phyloP scores from a whole-genome alignment of 2,113 vertebrate genomes.

The Brachyhypopomus occidentalis region DNA sequence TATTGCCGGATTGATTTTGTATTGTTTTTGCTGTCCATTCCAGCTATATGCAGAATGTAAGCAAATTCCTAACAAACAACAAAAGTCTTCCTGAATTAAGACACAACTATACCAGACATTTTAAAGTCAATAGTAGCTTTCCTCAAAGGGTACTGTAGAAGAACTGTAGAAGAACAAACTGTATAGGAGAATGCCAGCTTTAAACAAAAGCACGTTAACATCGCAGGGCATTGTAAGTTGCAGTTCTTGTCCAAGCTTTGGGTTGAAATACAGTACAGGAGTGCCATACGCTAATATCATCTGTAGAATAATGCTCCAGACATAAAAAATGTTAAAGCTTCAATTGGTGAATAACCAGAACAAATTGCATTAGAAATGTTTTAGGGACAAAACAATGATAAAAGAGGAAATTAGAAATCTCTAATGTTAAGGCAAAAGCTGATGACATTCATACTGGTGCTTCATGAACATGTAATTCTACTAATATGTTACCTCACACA shows the following conservation, averaged over 20 bases:
- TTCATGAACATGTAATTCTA: conserved; percentile 6
- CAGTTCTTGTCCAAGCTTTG: background rate
- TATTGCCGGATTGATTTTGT: background rate
- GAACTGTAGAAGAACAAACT: background rate
- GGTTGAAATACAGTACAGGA: conserved; percentile 33
- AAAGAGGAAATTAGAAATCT: background rate
- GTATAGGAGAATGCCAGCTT: background rate
- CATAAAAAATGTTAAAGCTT: background rate
- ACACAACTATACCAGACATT: background rate
- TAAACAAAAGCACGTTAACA: background rate
- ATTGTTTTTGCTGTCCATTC: background rate
- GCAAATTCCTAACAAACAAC: background rate
- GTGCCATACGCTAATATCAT: background rate
- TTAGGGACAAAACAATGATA: background rate
- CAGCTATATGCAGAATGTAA: background rate
- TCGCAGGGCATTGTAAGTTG: background rate
- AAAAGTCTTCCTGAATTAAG: background rate
- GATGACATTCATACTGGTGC: conserved; percentile 25
- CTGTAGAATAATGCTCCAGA: background rate
- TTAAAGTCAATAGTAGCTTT: background rate
- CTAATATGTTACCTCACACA: conserved; percentile 4
- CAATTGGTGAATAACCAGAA: background rate
- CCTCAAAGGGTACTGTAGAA: conserved; percentile 23
- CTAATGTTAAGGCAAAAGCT: background rate
- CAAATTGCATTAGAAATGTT: background rate